Percentiles rank a stretch among this genome's conserved stretches.
Conservation (phyloP, 2,888 invertebrate species). For the Vesta saturnalis region DNA sequence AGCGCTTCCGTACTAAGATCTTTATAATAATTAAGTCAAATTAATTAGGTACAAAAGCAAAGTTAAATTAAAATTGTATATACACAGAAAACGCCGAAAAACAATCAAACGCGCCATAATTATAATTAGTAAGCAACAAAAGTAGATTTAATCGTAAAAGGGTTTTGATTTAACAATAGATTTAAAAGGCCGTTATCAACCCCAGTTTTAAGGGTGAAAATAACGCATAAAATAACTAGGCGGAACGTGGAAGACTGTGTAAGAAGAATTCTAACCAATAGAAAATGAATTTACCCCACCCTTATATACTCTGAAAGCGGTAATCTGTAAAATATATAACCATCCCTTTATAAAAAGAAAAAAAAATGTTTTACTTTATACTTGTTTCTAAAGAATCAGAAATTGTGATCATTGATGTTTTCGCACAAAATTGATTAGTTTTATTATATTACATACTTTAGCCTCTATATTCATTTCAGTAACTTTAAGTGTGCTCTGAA, state of each 20-base stretch:
- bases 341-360: constrained; percentile 39
- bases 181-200: constrained; percentile 43
- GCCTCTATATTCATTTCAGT: no score
- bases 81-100: constrained; percentile 28
- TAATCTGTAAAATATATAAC: constrained; percentile 43
- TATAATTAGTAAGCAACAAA: constrained; percentile 52
- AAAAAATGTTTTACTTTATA: neutral
- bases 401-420: no score
- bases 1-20: neutral
- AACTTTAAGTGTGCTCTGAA: no score
- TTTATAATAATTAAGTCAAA: constrained; percentile 3
- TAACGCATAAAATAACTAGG: constrained; percentile 46
- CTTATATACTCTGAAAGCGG: constrained; percentile 40
- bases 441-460: no score
- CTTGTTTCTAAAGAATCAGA: no score
- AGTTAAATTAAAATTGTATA: constrained; percentile 26
- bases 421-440: no score
- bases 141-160: constrained; percentile 56
- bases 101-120: constrained; percentile 38
- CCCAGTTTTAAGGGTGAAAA: constrained; percentile 47
- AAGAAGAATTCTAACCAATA: constrained; percentile 53
- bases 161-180: constrained; percentile 38
- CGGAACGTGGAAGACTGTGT: constrained; percentile 51
- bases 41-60: constrained; percentile 26
- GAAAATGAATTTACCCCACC: constrained; percentile 47